Conservation (phyloP, 2,113 vertebrate genomes). For the Sialia sialis region DNA sequence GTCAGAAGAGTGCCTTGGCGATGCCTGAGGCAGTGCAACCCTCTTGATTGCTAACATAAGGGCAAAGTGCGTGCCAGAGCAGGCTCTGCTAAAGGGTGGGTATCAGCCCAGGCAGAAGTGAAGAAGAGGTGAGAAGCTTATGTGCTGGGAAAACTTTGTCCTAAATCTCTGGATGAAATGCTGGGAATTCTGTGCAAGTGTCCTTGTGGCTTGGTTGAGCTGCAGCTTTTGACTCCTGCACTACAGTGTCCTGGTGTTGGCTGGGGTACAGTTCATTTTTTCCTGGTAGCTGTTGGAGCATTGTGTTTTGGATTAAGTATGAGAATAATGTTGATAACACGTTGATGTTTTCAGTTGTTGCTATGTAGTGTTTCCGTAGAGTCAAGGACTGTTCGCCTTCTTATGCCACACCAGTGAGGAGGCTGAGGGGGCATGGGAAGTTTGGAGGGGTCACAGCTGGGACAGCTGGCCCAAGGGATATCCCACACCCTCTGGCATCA, state of each 20-base stretch:
- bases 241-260: background rate
- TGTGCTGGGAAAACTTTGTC: rapidly evolving
- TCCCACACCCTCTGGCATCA: background rate
- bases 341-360: background rate
- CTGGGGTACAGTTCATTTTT: background rate
- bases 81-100: background rate
- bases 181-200: background rate
- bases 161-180: background rate
- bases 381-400: background rate
- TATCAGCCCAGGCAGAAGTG: background rate
- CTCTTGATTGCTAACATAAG: background rate
- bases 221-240: background rate
- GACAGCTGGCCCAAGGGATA: background rate
- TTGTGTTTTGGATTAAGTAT: background rate
- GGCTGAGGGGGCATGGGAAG: background rate
- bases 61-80: background rate
- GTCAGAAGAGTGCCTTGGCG: background rate
- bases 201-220: background rate
- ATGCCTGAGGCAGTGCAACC: background rate
- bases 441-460: background rate
- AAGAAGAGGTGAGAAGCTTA: background rate
- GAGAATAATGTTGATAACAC: background rate
- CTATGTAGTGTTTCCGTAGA: background rate
- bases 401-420: background rate
- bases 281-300: background rate